Conservation (phyloP, 1,140 invertebrate genomes). For the Protaetia brevitarsis region DNA sequence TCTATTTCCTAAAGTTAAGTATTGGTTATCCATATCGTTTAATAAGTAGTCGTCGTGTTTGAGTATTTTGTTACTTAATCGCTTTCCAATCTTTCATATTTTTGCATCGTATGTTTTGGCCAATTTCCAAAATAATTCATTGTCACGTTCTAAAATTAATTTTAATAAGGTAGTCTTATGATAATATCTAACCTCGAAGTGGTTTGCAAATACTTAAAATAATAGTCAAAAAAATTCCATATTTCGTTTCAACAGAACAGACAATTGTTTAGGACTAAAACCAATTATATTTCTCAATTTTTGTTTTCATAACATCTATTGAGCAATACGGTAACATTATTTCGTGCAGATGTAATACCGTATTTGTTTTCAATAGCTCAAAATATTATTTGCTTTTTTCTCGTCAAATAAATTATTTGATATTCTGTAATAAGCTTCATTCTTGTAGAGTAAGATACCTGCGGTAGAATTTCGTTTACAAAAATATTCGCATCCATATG, state of each 20-base stretch:
- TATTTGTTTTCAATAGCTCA: not conserved
- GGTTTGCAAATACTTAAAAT: not conserved
- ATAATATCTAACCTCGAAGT: not conserved
- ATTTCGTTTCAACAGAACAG: not conserved
- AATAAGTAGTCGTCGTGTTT: not conserved
- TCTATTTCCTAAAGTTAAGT: not conserved
- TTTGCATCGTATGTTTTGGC: not conserved
- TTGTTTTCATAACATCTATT: not conserved
- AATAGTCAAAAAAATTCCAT: not conserved
- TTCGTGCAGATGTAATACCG: not conserved
- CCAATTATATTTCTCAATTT: slow-evolving; percentile 14
- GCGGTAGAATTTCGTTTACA: slow-evolving; percentile 12
- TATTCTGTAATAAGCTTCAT: not conserved
- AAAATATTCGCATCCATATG: not conserved
- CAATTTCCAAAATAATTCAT: slow-evolving; percentile 11
- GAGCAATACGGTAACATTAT: not conserved
- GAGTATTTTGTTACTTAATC: not conserved
- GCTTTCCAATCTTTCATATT: not conserved
- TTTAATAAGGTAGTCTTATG: not conserved
- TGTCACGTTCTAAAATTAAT: not conserved
- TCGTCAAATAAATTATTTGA: slow-evolving; percentile 3
- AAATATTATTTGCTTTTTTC: not conserved
- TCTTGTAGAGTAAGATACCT: not conserved
- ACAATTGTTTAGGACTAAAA: not conserved
- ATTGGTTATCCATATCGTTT: not conserved